Evolutionary conservation across 2,113 vertebrate genomes (phyloP).

Genomic region (Ictidomys tridecemlineatus): DNA sequence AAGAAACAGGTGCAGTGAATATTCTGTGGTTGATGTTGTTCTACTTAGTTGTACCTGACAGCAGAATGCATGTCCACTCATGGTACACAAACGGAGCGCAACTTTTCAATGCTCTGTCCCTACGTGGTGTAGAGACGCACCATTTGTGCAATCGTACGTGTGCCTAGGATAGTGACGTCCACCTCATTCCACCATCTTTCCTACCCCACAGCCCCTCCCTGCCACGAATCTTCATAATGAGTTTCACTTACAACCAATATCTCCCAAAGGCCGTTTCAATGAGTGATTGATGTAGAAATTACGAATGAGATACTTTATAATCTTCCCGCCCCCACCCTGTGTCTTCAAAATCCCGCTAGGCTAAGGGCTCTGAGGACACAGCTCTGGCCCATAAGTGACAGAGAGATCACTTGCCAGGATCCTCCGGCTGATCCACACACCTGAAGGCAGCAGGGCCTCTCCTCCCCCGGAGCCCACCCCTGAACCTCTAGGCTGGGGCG

Average conservation of each 20-base stretch:
- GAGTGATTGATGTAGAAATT: not conserved
- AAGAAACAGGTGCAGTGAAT: not conserved
- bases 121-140: too few species aligned
- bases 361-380: accelerated
- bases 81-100: too few species aligned
- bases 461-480: accelerated
- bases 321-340: too few species aligned
- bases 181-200: too few species aligned
- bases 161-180: too few species aligned
- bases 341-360: not conserved
- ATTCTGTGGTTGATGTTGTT: too few species aligned
- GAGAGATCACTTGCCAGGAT: not conserved
- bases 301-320: not conserved
- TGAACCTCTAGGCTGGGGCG: not conserved
- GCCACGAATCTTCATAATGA: not conserved
- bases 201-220: too few species aligned
- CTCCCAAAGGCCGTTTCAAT: not conserved
- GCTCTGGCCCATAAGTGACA: not conserved
- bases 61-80: too few species aligned
- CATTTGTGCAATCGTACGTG: too few species aligned
- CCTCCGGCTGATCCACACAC: not conserved
- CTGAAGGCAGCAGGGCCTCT: not conserved
- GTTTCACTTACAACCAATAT: not conserved
- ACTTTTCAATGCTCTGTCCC: too few species aligned
- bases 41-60: too few species aligned